Conservation (phyloP, 2,888 invertebrate genomes). For the Slavum lentiscoides region DNA sequence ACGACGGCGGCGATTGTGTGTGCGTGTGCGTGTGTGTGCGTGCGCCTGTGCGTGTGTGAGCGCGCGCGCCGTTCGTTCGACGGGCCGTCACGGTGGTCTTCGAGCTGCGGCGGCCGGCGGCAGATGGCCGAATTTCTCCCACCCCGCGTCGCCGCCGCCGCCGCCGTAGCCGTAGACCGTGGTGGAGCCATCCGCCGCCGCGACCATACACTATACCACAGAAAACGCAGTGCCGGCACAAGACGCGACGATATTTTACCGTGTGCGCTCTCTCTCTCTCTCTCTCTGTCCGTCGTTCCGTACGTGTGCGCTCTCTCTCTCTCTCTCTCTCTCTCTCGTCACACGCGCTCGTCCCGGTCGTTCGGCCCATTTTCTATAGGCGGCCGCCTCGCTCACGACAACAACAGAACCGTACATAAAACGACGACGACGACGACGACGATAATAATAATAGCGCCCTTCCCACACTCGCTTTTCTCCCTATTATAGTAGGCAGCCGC, state of each 20-base stretch:
- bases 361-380: neutral
- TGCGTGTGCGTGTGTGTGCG: neutral
- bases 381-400: neutral
- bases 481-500: neutral
- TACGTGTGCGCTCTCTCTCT: no score
- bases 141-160: neutral
- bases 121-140: constrained; percentile 53
- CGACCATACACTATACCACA: no score
- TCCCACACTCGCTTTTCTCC: neutral
- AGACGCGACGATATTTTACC: constrained; percentile 21
- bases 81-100: constrained; percentile 32
- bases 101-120: neutral
- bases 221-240: constrained; percentile 19
- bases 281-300: no score
- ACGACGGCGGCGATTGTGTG: neutral
- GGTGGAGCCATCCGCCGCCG: neutral
- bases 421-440: neutral
- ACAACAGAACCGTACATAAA: neutral
- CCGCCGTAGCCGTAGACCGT: neutral
- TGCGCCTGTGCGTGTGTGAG: neutral
- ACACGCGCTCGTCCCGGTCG: neutral
- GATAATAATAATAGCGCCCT: neutral
- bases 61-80: neutral
- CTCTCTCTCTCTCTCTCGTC: neutral
- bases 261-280: neutral